phyloP scores from a whole-genome alignment of 2,888 invertebrate species.

The Aquatica leii region DNA sequence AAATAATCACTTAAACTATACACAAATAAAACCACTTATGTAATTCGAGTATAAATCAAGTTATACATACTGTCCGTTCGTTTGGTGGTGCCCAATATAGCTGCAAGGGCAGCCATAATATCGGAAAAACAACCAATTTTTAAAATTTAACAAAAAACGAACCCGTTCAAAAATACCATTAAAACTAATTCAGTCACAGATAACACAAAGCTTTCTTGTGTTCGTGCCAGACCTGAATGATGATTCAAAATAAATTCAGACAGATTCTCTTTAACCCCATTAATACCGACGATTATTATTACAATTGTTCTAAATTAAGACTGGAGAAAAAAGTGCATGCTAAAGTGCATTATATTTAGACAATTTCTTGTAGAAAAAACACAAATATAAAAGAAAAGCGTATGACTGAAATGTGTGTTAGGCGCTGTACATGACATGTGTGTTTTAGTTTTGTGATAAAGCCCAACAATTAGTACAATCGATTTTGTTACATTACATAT shows the following conservation, averaged over 20 bases:
- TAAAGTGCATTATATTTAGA: not conserved
- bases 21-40: not conserved
- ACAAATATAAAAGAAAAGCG: too few relatives aligned
- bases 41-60: not conserved
- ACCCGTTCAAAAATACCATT: not conserved
- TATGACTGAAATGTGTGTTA: not conserved
- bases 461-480: constrained; percentile 35
- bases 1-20: constrained; percentile 4
- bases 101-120: constrained; percentile 57
- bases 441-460: constrained; percentile 1
- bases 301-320: too few relatives aligned
- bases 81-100: constrained; percentile 54
- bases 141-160: not conserved
- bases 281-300: too few relatives aligned
- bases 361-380: too few relatives aligned
- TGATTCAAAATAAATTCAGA: constrained; percentile 46
- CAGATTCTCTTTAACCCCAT: constrained; percentile 5
- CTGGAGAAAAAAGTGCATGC: not conserved
- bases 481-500: not conserved
- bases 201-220: constrained; percentile 39
- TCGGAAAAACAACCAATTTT: constrained; percentile 57
- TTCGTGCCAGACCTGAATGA: constrained; percentile 51
- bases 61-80: constrained; percentile 54
- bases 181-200: constrained; percentile 14
- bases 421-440: too few relatives aligned